These are phyloP conservation scores for Mus minutoides DNA, from an alignment of 2,797 vertebrate species.

Conservation along the genomic window DNA sequence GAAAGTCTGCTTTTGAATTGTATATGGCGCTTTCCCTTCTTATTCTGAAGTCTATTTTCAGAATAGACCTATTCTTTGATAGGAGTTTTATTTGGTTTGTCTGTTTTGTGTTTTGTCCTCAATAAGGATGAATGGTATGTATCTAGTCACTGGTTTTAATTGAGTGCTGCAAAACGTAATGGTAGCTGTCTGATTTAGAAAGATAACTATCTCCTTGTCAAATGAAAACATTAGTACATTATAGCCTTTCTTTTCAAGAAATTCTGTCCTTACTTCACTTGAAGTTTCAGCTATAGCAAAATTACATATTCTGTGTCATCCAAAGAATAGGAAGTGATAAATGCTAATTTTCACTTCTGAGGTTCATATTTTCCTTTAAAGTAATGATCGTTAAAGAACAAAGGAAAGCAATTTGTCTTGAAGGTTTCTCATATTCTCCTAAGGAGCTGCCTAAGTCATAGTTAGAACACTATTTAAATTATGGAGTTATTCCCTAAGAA, in stretches of 20 bases:
- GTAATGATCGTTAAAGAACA: slow-evolving; percentile 8
- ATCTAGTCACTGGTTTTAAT: slow-evolving; percentile 10
- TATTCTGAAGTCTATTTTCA: slow-evolving; percentile 2
- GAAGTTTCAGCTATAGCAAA: slow-evolving; percentile 34
- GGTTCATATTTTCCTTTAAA: slow-evolving; percentile 52
- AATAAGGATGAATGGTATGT: not conserved
- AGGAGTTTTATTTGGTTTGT: slow-evolving; percentile 34
- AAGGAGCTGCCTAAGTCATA: not conserved
- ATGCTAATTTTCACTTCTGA: slow-evolving; percentile 54
- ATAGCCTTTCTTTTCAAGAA: slow-evolving; percentile 46
- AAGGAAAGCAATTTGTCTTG: slow-evolving; percentile 21
- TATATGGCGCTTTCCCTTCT: no score
- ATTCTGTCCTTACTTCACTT: slow-evolving; percentile 26
- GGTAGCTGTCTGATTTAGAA: slow-evolving; percentile 20
- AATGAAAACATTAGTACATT: not conserved
- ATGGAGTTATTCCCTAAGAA: not conserved
- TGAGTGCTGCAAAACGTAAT: slow-evolving; percentile 17
- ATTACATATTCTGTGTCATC: slow-evolving; percentile 30
- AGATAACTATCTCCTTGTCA: slow-evolving; percentile 12
- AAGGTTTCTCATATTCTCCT: not conserved
- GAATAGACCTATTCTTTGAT: not conserved
- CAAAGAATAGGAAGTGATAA: not conserved
- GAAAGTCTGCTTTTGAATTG: not conserved
- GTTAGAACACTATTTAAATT: slow-evolving; percentile 32
- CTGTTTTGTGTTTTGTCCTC: not conserved